Evolutionary conservation across 2,797 vertebrate species (phyloP).

Genomic region (Chrosomus eos): DNA sequence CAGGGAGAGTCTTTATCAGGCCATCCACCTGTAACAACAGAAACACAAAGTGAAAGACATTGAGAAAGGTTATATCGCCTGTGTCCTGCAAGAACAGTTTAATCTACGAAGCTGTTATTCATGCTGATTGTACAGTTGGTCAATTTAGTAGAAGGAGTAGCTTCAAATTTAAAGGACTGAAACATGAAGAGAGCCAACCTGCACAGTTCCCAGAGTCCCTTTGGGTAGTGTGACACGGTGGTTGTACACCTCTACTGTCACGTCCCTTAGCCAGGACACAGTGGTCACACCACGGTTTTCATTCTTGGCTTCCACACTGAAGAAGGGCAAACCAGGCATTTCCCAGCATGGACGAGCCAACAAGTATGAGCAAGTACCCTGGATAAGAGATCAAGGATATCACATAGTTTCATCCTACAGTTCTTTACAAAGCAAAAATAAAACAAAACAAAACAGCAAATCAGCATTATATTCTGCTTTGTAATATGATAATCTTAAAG

Average conservation of each 20-base stretch:
- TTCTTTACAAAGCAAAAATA: neutral
- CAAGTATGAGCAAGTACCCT: constrained; percentile 97
- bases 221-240: constrained; percentile 91
- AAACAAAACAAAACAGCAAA: neutral
- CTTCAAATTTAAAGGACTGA: neutral
- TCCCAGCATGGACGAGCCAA: constrained; percentile 93
- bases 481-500: too few species aligned
- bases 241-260: constrained; percentile 93
- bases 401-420: neutral
- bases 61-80: constrained; percentile 9
- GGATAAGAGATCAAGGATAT: neutral
- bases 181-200: constrained; percentile 79
- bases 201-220: constrained; percentile 86
- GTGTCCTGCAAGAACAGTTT: neutral
- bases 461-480: neutral
- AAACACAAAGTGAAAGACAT: constrained; percentile 16
- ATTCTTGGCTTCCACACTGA: constrained; percentile 97
- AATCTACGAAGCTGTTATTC: constrained; percentile 21
- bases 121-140: constrained; percentile 19
- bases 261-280: constrained; percentile 94
- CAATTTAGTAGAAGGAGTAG: neutral
- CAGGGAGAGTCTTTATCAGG: constrained; percentile 89
- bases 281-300: constrained; percentile 89
- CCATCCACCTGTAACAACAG: constrained; percentile 86
- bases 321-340: constrained; percentile 87